phyloP scores from a whole-genome alignment of 2,888 invertebrate species.

The Steinernema scapterisci region DNA sequence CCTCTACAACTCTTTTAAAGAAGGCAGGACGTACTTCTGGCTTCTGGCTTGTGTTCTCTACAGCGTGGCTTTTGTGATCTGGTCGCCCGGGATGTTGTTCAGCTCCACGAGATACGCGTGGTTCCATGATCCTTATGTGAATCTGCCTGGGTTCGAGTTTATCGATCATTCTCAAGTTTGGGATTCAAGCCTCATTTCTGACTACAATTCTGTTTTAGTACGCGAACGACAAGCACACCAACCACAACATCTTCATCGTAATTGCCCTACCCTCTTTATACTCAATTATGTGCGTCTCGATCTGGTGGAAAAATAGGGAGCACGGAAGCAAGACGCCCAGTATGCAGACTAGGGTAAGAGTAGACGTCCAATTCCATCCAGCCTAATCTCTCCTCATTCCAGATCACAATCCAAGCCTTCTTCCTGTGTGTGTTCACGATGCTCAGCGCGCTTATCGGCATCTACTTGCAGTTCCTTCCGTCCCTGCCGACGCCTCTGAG shows the following conservation, averaged over 20 bases:
- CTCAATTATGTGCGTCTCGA: background rate
- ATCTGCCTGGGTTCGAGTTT: background rate
- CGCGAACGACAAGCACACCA: background rate
- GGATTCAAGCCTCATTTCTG: background rate
- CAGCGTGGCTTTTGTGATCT: background rate
- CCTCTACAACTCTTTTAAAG: background rate
- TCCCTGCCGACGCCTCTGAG: background rate
- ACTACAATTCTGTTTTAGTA: background rate
- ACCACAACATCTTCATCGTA: background rate
- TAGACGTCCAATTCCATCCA: no score
- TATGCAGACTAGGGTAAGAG: background rate
- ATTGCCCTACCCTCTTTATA: background rate
- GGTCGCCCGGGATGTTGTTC: background rate
- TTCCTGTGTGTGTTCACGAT: background rate
- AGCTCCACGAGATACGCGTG: background rate
- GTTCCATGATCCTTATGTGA: constrained; percentile 2
- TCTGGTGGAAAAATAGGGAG: background rate
- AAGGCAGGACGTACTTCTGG: background rate
- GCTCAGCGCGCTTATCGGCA: background rate
- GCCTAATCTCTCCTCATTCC: background rate
- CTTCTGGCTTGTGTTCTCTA: background rate
- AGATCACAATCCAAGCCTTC: background rate
- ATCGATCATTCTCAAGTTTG: background rate
- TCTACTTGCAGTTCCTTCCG: background rate
- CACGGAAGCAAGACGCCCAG: background rate